phyloP scores from a whole-genome alignment of 2,113 vertebrate genomes.

The Eclectus roratus region DNA sequence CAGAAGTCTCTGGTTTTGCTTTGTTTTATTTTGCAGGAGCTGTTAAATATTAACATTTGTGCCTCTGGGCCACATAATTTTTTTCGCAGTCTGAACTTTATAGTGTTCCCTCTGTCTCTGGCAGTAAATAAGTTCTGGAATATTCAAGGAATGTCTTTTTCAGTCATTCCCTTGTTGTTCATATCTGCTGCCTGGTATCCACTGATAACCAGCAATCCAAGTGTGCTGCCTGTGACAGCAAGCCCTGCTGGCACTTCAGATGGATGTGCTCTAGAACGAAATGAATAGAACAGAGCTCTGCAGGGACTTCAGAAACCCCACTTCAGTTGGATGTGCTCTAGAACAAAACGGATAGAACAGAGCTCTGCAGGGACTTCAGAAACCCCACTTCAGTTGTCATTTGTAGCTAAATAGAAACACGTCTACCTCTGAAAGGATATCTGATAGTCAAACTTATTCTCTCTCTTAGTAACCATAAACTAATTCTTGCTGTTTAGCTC shows the following conservation, averaged over 20 bases:
- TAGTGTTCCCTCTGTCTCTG: neutral
- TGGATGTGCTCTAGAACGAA: neutral
- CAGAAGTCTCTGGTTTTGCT: neutral
- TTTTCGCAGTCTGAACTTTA: neutral
- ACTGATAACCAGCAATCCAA: conserved; percentile 17
- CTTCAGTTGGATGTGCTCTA: neutral
- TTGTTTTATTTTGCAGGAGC: neutral
- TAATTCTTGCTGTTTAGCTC: neutral
- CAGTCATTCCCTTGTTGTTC: conserved; percentile 9
- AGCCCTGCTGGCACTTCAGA: neutral
- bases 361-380: neutral
- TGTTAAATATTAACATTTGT: neutral
- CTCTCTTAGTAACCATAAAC: neutral
- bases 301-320: neutral
- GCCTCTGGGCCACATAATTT: neutral
- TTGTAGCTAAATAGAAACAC: neutral
- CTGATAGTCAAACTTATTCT: neutral
- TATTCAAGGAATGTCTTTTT: neutral
- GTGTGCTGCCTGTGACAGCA: neutral
- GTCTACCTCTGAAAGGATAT: neutral
- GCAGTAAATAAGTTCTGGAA: conserved; percentile 4
- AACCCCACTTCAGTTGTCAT: neutral
- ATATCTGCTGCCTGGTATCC: conserved; percentile 22
- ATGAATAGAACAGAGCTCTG: neutral
- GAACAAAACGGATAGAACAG: neutral